These are phyloP conservation scores for Polyploca ridens DNA, from an alignment of 2,888 invertebrate species.

Conservation along the genomic window DNA sequence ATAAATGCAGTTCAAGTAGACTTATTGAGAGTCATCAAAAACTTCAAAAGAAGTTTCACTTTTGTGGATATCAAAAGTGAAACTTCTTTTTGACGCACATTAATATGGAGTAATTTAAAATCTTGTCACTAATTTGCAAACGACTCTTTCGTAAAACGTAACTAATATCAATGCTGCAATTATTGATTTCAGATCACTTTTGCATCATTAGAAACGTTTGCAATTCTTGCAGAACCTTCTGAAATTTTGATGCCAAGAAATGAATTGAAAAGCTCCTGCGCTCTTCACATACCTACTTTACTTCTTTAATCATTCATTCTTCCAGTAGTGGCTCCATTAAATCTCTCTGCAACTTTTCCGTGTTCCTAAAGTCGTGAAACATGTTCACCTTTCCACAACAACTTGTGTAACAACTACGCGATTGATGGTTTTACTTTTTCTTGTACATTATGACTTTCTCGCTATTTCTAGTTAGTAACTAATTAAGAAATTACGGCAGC, in stretches of 20 bases:
- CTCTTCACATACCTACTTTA: not conserved
- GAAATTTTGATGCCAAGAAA: too few relatives aligned
- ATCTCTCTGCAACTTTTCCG: conserved; percentile 26
- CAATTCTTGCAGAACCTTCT: not conserved
- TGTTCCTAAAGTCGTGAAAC: conserved; percentile 31
- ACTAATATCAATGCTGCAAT: not conserved
- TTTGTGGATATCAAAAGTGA: not conserved
- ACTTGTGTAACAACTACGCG: conserved; percentile 25
- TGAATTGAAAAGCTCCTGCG: not conserved
- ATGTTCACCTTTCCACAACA: conserved; percentile 30
- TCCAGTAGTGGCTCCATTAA: conserved; percentile 18
- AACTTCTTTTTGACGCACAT: not conserved
- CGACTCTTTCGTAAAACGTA: not conserved
- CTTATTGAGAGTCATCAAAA: too few relatives aligned
- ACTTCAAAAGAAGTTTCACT: not conserved
- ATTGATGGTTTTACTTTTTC: conserved; percentile 27
- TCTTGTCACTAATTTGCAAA: not conserved
- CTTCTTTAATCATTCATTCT: not conserved
- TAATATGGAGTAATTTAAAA: not conserved
- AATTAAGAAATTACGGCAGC: conserved; percentile 7
- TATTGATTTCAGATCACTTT: not conserved
- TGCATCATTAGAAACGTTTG: not conserved
- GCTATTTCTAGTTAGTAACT: conserved; percentile 1
- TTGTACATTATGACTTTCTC: conserved; percentile 17
- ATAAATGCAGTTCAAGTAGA: not conserved